Conservation (phyloP, 1,140 invertebrate genomes). For the Venturia canescens region DNA sequence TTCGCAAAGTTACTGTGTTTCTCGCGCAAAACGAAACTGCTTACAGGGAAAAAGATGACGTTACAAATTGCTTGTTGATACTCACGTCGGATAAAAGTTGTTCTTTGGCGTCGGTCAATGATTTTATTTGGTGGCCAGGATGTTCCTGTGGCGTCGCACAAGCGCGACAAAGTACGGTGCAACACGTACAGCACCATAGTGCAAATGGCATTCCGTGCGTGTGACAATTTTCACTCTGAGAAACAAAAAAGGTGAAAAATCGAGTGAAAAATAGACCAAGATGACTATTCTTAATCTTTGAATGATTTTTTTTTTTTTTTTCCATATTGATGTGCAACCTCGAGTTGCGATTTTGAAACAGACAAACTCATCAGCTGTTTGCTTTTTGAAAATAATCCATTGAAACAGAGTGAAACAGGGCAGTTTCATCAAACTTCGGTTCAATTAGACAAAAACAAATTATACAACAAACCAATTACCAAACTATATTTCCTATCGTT, state of each 20-base stretch:
- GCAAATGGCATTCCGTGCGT: constrained; percentile 85
- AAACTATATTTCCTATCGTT: background rate
- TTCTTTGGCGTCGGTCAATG: constrained; percentile 82
- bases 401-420: too few species aligned
- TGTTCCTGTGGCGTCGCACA: constrained; percentile 83
- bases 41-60: background rate
- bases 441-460: background rate
- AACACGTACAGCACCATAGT: constrained; percentile 85
- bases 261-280: background rate
- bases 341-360: too few species aligned
- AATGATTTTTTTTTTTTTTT: background rate
- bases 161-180: constrained; percentile 80
- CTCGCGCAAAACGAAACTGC: too few species aligned
- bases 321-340: too few species aligned
- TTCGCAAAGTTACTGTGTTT: too few species aligned
- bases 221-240: constrained; percentile 81
- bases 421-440: background rate
- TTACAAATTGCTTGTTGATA: constrained; percentile 50
- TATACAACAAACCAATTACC: background rate
- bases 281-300: background rate
- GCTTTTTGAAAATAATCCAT: too few species aligned
- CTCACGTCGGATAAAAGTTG: constrained; percentile 81
- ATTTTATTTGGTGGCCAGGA: constrained; percentile 82
- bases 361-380: too few species aligned
- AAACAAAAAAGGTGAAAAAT: constrained; percentile 51